phyloP scores from a whole-genome alignment of 2,113 vertebrate genomes.

The Menura novaehollandiae region DNA sequence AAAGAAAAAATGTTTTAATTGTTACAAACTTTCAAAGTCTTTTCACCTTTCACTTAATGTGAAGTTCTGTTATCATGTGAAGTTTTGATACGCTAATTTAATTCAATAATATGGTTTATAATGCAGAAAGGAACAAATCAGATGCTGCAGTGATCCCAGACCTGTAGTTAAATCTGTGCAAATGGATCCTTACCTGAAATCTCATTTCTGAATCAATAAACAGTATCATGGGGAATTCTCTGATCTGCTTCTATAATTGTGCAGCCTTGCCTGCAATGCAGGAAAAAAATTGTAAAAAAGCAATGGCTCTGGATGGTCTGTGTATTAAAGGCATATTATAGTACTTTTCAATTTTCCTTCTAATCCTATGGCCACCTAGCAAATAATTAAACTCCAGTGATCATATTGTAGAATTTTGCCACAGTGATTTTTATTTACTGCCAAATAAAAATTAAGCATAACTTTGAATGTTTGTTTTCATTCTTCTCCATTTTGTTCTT shows the following conservation, averaged over 20 bases:
- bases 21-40: neutral
- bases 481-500: neutral
- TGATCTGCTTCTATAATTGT: neutral
- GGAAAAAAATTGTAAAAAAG: neutral
- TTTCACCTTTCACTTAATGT: neutral
- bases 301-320: neutral
- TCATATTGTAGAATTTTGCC: neutral
- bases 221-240: neutral
- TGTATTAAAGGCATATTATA: neutral
- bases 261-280: neutral
- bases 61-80: neutral
- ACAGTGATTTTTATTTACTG: neutral
- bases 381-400: neutral
- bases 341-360: neutral
- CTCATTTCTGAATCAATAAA: neutral
- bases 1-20: neutral
- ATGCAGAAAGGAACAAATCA: neutral
- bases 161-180: neutral
- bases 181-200: neutral
- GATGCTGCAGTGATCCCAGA: neutral
- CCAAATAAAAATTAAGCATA: constrained; percentile 17
- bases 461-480: neutral
- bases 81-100: neutral
- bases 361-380: neutral
- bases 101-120: neutral